These are phyloP conservation scores for Apocheima hispidaria DNA, from an alignment of 2,888 invertebrate genomes.

Conservation along the genomic window DNA sequence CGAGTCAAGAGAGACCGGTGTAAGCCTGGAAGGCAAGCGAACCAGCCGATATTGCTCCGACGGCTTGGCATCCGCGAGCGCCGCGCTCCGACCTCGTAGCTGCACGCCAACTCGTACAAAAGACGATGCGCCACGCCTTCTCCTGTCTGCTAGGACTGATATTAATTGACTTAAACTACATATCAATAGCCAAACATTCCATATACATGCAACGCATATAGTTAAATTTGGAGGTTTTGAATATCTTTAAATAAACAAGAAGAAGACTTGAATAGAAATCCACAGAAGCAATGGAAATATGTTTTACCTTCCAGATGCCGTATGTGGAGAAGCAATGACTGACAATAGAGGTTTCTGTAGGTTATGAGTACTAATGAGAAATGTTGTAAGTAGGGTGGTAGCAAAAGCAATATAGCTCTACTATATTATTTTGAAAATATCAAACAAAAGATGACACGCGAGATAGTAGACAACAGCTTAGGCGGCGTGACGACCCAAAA, in stretches of 20 bases:
- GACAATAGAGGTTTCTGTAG: slow-evolving; percentile 27
- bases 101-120: slow-evolving; percentile 62
- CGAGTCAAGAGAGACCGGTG: slow-evolving; percentile 8
- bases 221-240: not conserved
- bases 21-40: slow-evolving; percentile 24
- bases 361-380: slow-evolving; percentile 12
- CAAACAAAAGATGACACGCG: not conserved
- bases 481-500: not conserved
- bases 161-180: slow-evolving; percentile 25
- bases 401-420: not conserved
- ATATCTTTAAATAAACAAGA: not conserved
- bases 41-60: slow-evolving; percentile 46
- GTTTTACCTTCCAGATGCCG: slow-evolving; percentile 19
- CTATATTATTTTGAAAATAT: not conserved
- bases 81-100: slow-evolving; percentile 49
- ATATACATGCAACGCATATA: not conserved
- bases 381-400: not conserved
- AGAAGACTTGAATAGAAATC: not conserved
- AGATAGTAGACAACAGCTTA: not conserved
- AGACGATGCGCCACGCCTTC: slow-evolving; percentile 54
- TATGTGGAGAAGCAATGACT: slow-evolving; percentile 19
- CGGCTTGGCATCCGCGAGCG: slow-evolving; percentile 47
- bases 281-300: slow-evolving; percentile 14
- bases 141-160: slow-evolving; percentile 23
- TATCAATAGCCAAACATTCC: slow-evolving; percentile 19